Evolutionary conservation across 1,140 invertebrate species (phyloP).

Genomic region (Zaprionus africanus): DNA sequence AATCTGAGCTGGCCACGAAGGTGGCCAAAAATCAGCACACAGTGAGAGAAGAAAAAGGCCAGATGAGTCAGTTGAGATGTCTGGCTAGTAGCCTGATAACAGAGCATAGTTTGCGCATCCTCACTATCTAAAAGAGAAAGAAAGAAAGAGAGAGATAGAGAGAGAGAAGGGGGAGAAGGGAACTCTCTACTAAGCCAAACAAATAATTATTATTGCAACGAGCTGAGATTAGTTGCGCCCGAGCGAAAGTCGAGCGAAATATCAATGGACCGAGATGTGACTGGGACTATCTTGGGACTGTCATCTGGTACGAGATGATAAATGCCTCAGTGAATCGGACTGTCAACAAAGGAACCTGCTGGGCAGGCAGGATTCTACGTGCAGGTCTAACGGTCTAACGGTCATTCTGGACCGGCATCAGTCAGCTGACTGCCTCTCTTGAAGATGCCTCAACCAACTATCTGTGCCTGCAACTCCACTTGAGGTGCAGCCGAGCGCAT

Average conservation of each 20-base stretch:
- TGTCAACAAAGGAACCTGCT: constrained; percentile 67
- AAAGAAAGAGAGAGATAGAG: neutral
- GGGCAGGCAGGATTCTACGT: constrained; percentile 20
- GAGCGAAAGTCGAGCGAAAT: constrained; percentile 50
- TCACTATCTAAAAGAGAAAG: constrained; percentile 43
- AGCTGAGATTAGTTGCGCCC: constrained; percentile 74
- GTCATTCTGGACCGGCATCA: constrained; percentile 41
- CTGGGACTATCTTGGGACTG: constrained; percentile 49
- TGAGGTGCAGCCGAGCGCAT: constrained; percentile 64
- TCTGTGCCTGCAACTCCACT: constrained; percentile 42
- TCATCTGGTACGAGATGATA: constrained; percentile 62
- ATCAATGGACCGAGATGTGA: constrained; percentile 59
- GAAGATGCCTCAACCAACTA: constrained; percentile 22
- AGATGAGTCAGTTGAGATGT: constrained; percentile 20
- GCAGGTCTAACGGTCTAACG: constrained; percentile 11
- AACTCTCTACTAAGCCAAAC: constrained; percentile 13
- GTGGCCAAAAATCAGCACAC: constrained; percentile 78
- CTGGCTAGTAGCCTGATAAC: constrained; percentile 54
- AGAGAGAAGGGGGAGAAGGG: neutral
- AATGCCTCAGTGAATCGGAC: constrained; percentile 69
- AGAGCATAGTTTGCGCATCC: constrained; percentile 67
- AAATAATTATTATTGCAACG: constrained; percentile 67
- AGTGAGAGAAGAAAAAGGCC: constrained; percentile 47
- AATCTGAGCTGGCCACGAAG: constrained; percentile 61
- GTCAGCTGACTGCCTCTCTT: constrained; percentile 72